Conservation (phyloP, 2,888 invertebrate genomes). For the Linnaemya tessellans region DNA sequence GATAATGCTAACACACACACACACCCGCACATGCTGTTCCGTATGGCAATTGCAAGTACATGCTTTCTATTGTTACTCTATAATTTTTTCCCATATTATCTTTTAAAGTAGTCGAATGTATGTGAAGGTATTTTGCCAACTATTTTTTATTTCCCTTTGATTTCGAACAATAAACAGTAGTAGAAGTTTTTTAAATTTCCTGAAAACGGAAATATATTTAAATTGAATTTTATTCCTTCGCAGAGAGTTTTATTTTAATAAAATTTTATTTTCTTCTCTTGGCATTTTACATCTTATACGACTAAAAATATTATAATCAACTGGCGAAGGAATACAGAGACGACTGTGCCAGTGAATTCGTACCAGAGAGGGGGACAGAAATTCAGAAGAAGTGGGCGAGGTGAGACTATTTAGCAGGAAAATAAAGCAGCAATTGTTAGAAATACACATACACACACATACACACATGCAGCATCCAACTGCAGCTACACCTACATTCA, state of each 20-base stretch:
- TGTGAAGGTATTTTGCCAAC: constrained; percentile 30
- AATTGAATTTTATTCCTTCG: constrained; percentile 78
- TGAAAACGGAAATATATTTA: constrained; percentile 81
- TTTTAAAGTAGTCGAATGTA: not conserved
- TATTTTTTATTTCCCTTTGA: constrained; percentile 8
- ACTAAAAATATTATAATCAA: constrained; percentile 50
- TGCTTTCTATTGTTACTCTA: constrained; percentile 28
- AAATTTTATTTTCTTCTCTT: constrained; percentile 41
- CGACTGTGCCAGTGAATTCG: constrained; percentile 51
- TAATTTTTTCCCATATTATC: not conserved
- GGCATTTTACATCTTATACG: constrained; percentile 50
- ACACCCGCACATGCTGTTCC: not conserved
- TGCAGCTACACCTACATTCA: not conserved
- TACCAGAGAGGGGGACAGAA: constrained; percentile 1
- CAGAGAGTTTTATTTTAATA: constrained; percentile 28
- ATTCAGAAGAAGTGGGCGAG: constrained; percentile 5
- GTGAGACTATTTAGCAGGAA: constrained; percentile 45
- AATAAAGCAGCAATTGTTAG: constrained; percentile 62
- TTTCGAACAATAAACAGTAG: constrained; percentile 54
- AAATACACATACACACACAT: not conserved
- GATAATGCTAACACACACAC: constrained; percentile 33
- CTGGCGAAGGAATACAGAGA: constrained; percentile 40
- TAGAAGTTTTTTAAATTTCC: constrained; percentile 79
- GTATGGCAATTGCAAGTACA: constrained; percentile 45
- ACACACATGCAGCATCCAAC: not conserved